These are phyloP conservation scores for Neomonachus schauinslandi DNA, from an alignment of 2,113 vertebrate species.

Conservation along the genomic window DNA sequence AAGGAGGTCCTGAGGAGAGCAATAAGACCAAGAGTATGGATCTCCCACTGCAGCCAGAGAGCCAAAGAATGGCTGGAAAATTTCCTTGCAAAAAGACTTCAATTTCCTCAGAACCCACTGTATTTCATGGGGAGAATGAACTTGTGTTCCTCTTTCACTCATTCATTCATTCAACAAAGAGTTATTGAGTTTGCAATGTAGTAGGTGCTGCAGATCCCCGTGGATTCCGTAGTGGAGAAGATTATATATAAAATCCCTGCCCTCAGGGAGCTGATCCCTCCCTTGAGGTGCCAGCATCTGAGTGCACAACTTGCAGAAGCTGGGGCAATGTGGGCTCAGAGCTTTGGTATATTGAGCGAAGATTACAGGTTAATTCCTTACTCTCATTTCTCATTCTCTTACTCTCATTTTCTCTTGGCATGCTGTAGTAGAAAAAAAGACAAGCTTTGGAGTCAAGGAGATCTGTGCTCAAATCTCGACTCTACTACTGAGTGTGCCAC, in stretches of 20 bases:
- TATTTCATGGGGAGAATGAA: not conserved
- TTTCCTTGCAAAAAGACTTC: not conserved
- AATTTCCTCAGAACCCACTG: not conserved
- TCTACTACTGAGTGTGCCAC: not conserved
- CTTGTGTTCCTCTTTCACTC: not conserved
- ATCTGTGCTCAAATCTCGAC: not conserved
- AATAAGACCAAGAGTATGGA: too few species aligned
- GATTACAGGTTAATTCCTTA: not conserved
- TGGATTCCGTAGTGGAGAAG: not conserved
- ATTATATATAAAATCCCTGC: not conserved
- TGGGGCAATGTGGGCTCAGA: not conserved
- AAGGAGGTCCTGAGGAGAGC: not conserved
- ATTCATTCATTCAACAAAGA: not conserved
- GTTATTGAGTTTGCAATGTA: not conserved
- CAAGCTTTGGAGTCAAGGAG: not conserved
- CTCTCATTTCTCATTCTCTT: not conserved
- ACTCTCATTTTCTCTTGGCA: not conserved
- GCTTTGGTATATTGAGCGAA: not conserved
- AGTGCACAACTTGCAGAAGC: rapidly evolving
- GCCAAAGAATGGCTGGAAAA: not conserved
- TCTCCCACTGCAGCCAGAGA: not conserved
- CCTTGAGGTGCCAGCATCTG: not conserved
- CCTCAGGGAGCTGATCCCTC: not conserved
- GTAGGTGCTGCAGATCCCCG: not conserved
- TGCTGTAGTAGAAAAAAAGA: not conserved